phyloP scores from a whole-genome alignment of 2,113 vertebrate genomes.

The Caranx ignobilis region DNA sequence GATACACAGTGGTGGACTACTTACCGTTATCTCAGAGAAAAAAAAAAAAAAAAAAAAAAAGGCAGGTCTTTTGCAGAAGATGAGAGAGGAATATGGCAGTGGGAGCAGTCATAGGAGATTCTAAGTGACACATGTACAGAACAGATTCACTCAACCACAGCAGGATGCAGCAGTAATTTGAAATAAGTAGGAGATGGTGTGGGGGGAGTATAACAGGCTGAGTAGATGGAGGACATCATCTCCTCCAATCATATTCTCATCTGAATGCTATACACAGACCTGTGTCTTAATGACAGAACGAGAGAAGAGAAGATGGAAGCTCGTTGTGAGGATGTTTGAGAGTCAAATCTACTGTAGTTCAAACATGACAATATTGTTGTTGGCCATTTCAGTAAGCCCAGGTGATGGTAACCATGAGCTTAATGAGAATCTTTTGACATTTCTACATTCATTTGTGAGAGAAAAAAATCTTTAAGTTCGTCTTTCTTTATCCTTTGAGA shows the following conservation, averaged over 20 bases:
- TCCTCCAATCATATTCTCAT: slow-evolving; percentile 5
- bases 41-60: not conserved
- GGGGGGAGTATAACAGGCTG: not conserved
- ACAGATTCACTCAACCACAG: slow-evolving; percentile 23
- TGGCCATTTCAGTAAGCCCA: not conserved
- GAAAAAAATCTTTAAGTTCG: not conserved
- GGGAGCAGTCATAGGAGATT: not conserved
- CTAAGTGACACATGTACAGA: slow-evolving; percentile 13
- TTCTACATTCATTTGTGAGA: not conserved
- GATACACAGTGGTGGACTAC: slow-evolving; percentile 19
- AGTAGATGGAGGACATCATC: slow-evolving; percentile 19
- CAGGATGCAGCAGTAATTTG: slow-evolving; percentile 4
- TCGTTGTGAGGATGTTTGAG: not conserved
- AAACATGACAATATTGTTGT: not conserved
- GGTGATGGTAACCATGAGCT: not conserved
- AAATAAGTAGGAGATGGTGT: not conserved
- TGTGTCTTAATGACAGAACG: slow-evolving; percentile 15
- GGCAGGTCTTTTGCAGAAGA: slow-evolving; percentile 1
- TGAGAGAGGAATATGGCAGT: not conserved
- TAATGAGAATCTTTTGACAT: slow-evolving; percentile 24
- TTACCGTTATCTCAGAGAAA: not conserved
- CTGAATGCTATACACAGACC: slow-evolving; percentile 4
- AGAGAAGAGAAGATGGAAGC: not conserved
- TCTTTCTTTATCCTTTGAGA: not conserved
- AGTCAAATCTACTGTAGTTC: not conserved